phyloP scores from a whole-genome alignment of 2,113 vertebrate genomes.

The Mastomys coucha region DNA sequence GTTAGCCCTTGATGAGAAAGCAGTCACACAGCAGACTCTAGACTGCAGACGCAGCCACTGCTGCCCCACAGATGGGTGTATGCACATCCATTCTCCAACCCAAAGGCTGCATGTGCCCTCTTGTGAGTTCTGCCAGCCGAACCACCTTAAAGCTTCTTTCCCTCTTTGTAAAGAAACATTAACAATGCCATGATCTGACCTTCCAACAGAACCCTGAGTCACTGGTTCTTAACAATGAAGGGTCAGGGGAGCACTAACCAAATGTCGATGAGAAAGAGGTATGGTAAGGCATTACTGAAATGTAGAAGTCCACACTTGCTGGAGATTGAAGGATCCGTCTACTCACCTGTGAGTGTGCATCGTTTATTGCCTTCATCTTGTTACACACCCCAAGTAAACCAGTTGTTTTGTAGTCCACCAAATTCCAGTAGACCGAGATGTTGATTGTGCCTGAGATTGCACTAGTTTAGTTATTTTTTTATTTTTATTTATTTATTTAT shows the following conservation, averaged over 20 bases:
- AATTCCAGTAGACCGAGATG: conserved; percentile 50
- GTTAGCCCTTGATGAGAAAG: conserved; percentile 60
- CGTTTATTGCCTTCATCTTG: conserved; percentile 42
- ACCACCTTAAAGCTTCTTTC: background rate
- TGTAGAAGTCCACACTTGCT: background rate
- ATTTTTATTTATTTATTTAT: too few species aligned
- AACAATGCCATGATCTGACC: background rate
- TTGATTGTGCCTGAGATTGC: conserved; percentile 64
- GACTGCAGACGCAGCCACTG: background rate
- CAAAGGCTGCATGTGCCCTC: background rate
- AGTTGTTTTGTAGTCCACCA: conserved; percentile 38
- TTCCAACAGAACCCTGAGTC: conserved; percentile 37
- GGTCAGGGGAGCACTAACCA: background rate
- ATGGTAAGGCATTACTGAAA: background rate
- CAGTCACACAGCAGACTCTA: background rate
- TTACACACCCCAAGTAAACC: conserved; percentile 52
- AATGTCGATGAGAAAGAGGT: background rate
- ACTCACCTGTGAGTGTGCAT: background rate
- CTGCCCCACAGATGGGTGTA: background rate
- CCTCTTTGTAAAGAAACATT: conserved; percentile 64
- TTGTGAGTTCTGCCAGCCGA: background rate
- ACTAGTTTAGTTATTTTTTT: conserved; percentile 64
- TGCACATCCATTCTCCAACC: conserved; percentile 51
- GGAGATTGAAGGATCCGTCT: background rate
- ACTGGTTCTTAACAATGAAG: conserved; percentile 55